These are phyloP conservation scores for Branchipolynoe longqiensis DNA, from an alignment of 2,888 invertebrate genomes.

Conservation along the genomic window DNA sequence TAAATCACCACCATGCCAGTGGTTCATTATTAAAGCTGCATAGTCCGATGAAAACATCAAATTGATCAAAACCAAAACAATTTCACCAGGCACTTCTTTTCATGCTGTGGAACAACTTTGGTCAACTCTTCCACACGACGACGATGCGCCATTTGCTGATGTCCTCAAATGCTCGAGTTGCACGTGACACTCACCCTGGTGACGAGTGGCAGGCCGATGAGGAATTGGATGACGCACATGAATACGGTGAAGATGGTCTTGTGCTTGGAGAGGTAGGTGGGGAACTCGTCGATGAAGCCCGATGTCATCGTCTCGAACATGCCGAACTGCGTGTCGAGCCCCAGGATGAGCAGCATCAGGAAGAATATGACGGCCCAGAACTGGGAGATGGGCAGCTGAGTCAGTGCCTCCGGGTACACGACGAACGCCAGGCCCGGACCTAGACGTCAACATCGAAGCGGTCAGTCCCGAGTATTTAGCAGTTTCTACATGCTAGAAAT, in stretches of 20 bases:
- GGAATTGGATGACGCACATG: constrained; percentile 85
- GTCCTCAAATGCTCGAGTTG: no score
- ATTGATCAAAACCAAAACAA: no score
- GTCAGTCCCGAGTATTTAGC: no score
- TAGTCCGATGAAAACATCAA: no score
- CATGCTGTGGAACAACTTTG: no score
- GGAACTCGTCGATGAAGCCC: constrained; percentile 88
- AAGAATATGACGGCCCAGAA: constrained; percentile 60
- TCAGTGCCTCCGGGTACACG: constrained; percentile 60
- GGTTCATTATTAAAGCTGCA: no score
- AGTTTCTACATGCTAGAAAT: no score
- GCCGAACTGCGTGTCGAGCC: constrained; percentile 86
- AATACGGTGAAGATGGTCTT: constrained; percentile 85
- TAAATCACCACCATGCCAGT: no score
- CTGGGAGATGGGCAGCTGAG: constrained; percentile 62
- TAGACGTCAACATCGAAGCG: no score
- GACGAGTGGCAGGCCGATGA: constrained; percentile 86
- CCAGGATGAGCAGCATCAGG: constrained; percentile 72
- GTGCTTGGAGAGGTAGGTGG: constrained; percentile 81
- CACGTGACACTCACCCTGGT: constrained; percentile 84
- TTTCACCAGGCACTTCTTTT: no score
- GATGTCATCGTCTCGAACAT: constrained; percentile 89
- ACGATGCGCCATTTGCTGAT: no score
- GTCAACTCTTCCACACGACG: no score
- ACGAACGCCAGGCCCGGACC: constrained; percentile 59